These are phyloP conservation scores for Rhynchotus rufescens DNA, from an alignment of 2,797 vertebrate species.

Conservation along the genomic window DNA sequence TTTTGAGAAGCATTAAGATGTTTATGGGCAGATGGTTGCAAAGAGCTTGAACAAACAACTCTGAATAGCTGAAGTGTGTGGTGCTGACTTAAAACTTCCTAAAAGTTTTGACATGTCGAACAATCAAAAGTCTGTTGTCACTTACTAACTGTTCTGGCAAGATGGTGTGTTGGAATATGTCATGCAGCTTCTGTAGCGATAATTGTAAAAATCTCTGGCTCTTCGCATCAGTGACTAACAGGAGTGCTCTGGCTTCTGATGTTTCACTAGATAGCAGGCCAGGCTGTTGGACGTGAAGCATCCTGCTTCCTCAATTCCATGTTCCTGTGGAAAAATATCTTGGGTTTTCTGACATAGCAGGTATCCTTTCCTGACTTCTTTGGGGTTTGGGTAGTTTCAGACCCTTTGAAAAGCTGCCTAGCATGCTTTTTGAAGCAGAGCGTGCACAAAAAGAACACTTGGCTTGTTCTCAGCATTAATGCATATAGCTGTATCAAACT, in stretches of 20 bases:
- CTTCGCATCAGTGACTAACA: neutral
- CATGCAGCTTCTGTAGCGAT: neutral
- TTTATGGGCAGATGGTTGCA: neutral
- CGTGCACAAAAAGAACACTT: neutral
- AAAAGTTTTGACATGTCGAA: neutral
- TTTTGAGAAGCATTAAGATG: neutral
- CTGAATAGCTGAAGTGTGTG: neutral
- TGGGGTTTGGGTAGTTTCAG: neutral
- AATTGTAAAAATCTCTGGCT: neutral
- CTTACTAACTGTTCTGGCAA: neutral
- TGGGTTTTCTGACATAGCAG: neutral
- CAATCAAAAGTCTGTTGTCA: neutral
- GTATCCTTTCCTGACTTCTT: neutral
- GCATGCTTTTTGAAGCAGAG: neutral
- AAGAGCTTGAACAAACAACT: neutral
- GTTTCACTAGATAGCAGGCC: neutral
- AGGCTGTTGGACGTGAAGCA: neutral
- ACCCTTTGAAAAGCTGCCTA: neutral
- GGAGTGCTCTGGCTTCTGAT: neutral
- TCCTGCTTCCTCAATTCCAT: neutral
- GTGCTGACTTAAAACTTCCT: conserved; percentile 3
- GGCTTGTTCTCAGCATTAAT: accelerated
- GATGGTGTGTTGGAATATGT: neutral
- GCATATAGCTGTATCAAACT: neutral
- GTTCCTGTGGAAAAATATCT: neutral